Evolutionary conservation across 2,888 invertebrate species (phyloP), one percentile per base, ranked within the genome.

Genomic region (Erynnis tages): DNA sequence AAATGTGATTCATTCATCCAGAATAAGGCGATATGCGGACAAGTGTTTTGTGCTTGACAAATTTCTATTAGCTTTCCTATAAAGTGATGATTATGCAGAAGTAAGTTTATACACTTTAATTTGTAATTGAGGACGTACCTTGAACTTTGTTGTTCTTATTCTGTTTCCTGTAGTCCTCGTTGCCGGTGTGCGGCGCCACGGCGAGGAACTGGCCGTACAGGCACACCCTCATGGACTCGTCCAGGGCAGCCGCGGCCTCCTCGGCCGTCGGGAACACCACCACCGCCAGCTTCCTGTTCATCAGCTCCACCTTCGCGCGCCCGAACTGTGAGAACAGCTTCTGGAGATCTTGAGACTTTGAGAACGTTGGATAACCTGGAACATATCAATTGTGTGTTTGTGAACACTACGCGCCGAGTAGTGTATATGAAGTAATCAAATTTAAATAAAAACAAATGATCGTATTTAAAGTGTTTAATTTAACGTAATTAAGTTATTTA

Each of bases 361-460:
- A 71, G 67, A 73, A 86, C 1, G 54, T 44, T 0, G 86, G 84
- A 59, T 70, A 85, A 0, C 82, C 87, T 86, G 65, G 0, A 62
- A 62, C 1, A 7, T n/a, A n/a, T n/a, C n/a, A n/a, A 21, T 3
- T 21, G 5, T 21, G 5, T 19, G 17, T 40, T 23, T 14, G 13
- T 27, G 10, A 32, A n/a, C n/a, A n/a, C n/a, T n/a, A n/a, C n/a
- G n/a, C n/a, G n/a, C n/a, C n/a, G n/a, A n/a, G n/a, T n/a, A n/a
- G n/a, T n/a, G n/a, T n/a, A n/a, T n/a, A n/a, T n/a, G n/a, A n/a
- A n/a, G n/a, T n/a, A n/a, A n/a, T n/a, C n/a, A n/a, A n/a, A n/a
- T n/a, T n/a, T n/a, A n/a, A n/a, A n/a, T n/a, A n/a, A n/a, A n/a
- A n/a, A n/a, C n/a, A n/a, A n/a, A n/a, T n/a, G n/a, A n/a, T n/a